These are phyloP conservation scores for Hippoglossus hippoglossus DNA, from an alignment of 2,797 vertebrate genomes.

Conservation along the genomic window DNA sequence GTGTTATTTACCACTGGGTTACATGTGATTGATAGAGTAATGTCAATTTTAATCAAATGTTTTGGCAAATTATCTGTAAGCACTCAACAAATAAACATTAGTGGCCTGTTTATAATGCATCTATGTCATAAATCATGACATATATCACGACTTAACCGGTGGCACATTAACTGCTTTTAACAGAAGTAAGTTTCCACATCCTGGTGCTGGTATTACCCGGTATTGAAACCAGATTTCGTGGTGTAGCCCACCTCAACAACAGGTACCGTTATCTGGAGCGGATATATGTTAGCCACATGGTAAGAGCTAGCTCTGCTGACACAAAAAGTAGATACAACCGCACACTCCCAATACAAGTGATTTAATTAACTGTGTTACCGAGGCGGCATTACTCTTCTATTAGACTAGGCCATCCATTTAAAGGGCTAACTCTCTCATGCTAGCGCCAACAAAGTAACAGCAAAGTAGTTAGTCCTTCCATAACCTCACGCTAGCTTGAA, in stretches of 20 bases:
- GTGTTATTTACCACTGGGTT: background rate
- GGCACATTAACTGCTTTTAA: background rate
- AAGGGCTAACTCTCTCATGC: constrained; percentile 33
- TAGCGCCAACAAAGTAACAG: constrained; percentile 43
- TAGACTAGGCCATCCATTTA: constrained; percentile 35
- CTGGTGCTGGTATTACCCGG: background rate
- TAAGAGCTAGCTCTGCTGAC: background rate
- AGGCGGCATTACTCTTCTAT: background rate
- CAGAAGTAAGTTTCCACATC: background rate
- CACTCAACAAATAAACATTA: background rate
- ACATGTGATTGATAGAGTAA: background rate
- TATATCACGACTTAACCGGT: background rate
- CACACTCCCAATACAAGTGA: background rate
- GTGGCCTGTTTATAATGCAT: background rate
- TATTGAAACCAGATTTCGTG: background rate
- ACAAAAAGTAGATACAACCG: background rate
- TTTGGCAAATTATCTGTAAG: background rate
- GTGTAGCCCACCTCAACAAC: constrained; percentile 14
- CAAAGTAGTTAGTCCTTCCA: constrained; percentile 38
- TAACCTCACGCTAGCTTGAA: constrained; percentile 36
- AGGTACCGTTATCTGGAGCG: constrained; percentile 34
- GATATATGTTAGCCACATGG: background rate
- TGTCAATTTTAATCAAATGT: no score
- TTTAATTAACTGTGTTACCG: background rate
- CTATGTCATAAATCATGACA: background rate